These are phyloP conservation scores for Actinia equina DNA, from an alignment of 64 coral and sea anemone species.

Conservation along the genomic window DNA sequence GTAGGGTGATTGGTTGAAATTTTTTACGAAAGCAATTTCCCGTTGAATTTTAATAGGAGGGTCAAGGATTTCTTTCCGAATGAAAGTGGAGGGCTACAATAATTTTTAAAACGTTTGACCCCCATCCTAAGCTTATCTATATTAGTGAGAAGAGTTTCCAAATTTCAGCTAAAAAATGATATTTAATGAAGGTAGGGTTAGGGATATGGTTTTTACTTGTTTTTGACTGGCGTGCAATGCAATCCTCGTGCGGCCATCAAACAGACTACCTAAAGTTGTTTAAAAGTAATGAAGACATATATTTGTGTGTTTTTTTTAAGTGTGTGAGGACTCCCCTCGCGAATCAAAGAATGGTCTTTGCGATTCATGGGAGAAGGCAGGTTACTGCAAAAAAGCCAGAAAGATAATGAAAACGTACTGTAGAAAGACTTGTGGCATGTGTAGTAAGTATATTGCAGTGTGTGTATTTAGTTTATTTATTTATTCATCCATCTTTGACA, in stretches of 20 bases:
- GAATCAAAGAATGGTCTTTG: not conserved
- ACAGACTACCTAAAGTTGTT: not conserved
- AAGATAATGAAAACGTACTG: not conserved
- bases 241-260: too few relatives aligned
- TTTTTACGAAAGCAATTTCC: too few relatives aligned
- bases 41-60: too few relatives aligned
- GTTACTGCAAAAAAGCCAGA: not conserved
- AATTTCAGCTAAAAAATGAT: too few relatives aligned
- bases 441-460: not conserved
- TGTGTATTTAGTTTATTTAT: not conserved
- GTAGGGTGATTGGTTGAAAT: too few relatives aligned
- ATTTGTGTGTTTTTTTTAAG: too few relatives aligned
- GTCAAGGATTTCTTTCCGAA: too few relatives aligned
- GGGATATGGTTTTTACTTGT: not conserved
- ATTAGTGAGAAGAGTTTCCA: too few relatives aligned
- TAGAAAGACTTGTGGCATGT: not conserved
- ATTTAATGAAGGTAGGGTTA: not conserved
- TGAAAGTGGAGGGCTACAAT: too few relatives aligned
- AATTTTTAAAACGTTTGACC: too few relatives aligned
- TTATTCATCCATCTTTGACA: not conserved
- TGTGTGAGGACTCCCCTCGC: not conserved
- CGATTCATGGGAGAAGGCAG: not conserved
- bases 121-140: too few relatives aligned
- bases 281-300: too few relatives aligned
- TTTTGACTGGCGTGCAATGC: not conserved